These are phyloP conservation scores for Mustelus asterias DNA, from an alignment of 2,113 vertebrate genomes.

Conservation along the genomic window DNA sequence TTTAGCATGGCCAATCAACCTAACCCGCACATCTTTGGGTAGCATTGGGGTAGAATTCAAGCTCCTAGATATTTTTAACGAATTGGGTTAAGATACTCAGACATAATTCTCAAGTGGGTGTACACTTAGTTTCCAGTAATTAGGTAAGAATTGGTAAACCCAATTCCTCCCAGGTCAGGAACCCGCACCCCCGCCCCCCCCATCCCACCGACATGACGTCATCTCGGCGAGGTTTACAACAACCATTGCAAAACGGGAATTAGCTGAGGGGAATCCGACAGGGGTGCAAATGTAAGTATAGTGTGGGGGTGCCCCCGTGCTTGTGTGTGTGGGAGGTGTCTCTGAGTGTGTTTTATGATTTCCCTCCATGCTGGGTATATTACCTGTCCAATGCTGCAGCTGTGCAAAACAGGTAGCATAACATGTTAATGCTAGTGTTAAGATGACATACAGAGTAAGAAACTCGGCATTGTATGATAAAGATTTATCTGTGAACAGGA, in stretches of 20 bases:
- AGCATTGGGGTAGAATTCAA: background rate
- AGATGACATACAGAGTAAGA: background rate
- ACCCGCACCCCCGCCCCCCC: too few relatives aligned
- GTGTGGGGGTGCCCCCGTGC: too few relatives aligned
- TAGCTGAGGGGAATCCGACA: too few relatives aligned
- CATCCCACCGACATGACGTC: too few relatives aligned
- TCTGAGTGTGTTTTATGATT: background rate
- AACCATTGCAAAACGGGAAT: too few relatives aligned
- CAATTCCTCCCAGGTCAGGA: too few relatives aligned
- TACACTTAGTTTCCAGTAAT: background rate
- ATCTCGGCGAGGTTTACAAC: too few relatives aligned
- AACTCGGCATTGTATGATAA: background rate
- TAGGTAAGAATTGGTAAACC: background rate
- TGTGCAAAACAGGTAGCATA: background rate
- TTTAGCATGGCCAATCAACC: too few relatives aligned
- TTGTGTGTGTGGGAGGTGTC: too few relatives aligned
- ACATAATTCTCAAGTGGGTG: background rate
- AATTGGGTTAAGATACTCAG: background rate
- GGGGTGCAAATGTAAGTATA: too few relatives aligned
- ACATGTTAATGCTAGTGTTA: background rate
- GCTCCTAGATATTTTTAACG: background rate
- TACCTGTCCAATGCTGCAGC: background rate
- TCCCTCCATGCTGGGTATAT: background rate
- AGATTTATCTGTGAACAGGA: background rate
- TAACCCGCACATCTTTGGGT: too few relatives aligned